Evolutionary conservation across 1,140 invertebrate genomes (phyloP).

Genomic region (Hylaeus volcanicus): DNA sequence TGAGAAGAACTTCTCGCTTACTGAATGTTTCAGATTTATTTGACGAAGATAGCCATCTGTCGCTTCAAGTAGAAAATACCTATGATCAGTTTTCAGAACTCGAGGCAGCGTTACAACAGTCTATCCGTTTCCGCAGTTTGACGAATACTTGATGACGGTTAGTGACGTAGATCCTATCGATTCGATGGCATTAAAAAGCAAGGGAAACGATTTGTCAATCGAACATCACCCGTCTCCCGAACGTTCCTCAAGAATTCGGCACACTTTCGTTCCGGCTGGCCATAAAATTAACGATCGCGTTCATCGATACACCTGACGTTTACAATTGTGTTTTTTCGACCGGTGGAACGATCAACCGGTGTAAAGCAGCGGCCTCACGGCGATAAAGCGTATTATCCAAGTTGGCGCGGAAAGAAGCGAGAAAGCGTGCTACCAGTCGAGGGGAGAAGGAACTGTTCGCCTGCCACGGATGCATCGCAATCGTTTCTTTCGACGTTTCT

Average conservation of each 20-base stretch:
- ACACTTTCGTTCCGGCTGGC: constrained; percentile 7
- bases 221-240: neutral
- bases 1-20: no score
- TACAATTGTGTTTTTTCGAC: constrained; percentile 47
- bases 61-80: no score
- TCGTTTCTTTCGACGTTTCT: constrained; percentile 52
- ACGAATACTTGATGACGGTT: no score
- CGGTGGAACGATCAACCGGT: constrained; percentile 31
- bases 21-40: no score
- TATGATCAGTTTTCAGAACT: no score
- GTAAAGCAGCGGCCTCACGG: constrained; percentile 28
- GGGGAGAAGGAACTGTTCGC: constrained; percentile 3
- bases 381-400: constrained; percentile 58
- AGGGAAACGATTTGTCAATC: neutral
- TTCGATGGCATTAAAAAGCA: no score
- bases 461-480: constrained; percentile 9
- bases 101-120: no score
- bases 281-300: constrained; percentile 36
- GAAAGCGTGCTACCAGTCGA: constrained; percentile 37
- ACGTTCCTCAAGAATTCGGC: neutral
- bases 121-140: no score
- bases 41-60: no score
- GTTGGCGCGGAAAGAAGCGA: constrained; percentile 42
- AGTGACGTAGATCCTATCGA: no score
- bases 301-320: constrained; percentile 40